Conservation (phyloP, 1,140 invertebrate species). For the Lamellibrachia luymesi region DNA sequence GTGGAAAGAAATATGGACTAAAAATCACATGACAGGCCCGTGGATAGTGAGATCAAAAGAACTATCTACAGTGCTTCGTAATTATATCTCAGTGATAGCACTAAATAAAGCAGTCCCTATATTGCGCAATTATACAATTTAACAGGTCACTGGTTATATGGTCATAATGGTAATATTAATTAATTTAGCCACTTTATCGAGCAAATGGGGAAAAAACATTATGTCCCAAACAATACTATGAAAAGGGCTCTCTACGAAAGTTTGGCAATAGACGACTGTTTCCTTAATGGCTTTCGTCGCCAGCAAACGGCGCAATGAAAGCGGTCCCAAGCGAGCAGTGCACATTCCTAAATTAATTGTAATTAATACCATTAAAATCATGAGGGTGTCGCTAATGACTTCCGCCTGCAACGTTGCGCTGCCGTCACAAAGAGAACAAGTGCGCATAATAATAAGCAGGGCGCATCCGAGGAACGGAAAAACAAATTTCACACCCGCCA, state of each 20-base stretch:
- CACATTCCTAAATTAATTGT: slow-evolving; percentile 1
- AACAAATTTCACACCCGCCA: neutral
- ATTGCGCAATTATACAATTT: slow-evolving; percentile 5
- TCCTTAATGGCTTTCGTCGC: neutral
- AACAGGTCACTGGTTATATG: neutral
- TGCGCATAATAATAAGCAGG: neutral
- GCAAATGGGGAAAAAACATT: neutral
- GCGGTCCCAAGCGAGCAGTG: neutral
- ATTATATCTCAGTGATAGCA: neutral
- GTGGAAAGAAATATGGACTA: neutral
- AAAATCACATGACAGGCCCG: neutral
- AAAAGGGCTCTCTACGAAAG: neutral
- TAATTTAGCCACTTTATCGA: neutral
- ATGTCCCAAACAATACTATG: slow-evolving; percentile 1
- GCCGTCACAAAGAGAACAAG: neutral
- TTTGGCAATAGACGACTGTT: neutral
- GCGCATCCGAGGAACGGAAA: neutral
- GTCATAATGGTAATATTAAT: slow-evolving; percentile 1
- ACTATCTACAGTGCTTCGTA: neutral
- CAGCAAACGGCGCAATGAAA: neutral
- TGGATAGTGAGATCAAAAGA: neutral
- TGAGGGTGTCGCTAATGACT: slow-evolving; percentile 3
- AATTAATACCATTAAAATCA: slow-evolving; percentile 2
- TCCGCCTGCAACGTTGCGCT: neutral
- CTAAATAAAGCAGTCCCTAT: neutral